Percentiles rank a stretch among this genome's conserved stretches.
Conservation (phyloP, 2,888 invertebrate species). For the Ichneumoninae sp. region DNA sequence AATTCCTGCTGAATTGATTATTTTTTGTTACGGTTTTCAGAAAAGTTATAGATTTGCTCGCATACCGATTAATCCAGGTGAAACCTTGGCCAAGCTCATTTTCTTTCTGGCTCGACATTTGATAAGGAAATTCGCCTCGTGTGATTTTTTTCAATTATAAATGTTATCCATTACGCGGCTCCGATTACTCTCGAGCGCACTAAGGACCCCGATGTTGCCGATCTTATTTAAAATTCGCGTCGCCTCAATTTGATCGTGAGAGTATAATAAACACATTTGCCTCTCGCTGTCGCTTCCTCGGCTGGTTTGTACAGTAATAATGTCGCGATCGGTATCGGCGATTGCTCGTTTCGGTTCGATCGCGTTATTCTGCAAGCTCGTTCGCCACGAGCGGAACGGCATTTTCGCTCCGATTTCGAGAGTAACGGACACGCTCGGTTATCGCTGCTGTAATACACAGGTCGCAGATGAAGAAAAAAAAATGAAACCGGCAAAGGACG, state of each 20-base stretch:
- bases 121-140: neutral
- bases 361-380: constrained; percentile 29
- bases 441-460: constrained; percentile 36
- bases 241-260: neutral
- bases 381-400: constrained; percentile 47
- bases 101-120: no score
- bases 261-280: constrained; percentile 9
- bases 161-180: neutral
- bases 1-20: no score
- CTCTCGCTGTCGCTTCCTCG: constrained; percentile 15
- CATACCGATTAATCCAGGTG: no score
- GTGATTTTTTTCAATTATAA: no score
- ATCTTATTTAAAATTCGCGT: neutral
- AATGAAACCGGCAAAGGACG: neutral
- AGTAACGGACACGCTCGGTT: constrained; percentile 63
- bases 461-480: constrained; percentile 1
- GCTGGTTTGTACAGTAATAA: constrained; percentile 10
- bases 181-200: neutral
- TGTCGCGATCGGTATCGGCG: constrained; percentile 18
- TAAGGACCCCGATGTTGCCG: neutral
- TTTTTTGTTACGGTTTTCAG: no score
- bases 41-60: no score
- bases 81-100: no score
- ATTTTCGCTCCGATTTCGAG: constrained; percentile 65
- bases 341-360: constrained; percentile 1